Base-by-base conservation (phyloP, 2,888 invertebrate species). In the Pandemis heparana region DNA sequence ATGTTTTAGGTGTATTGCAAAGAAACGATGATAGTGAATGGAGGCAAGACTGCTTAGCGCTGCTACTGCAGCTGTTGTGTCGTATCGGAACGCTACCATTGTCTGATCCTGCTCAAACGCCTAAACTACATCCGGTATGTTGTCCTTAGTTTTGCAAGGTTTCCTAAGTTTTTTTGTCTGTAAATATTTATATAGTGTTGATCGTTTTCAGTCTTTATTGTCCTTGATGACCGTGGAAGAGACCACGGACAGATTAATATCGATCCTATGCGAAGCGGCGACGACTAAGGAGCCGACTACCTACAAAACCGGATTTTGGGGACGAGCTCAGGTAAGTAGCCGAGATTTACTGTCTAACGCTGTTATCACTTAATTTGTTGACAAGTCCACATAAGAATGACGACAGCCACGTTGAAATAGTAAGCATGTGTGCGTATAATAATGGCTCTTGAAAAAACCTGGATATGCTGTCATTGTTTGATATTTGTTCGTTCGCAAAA, bases 1-100 rank as follows among this genome's bases (percentile, higher is more conserved):
- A 8, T 71, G 69, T 80, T 78, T 5, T 72, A 96, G 96, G 97
- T 59, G 96, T 96, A 56, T 87, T 98, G 76, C 97, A 98, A 92
- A 84, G 94, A 38, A 95, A 95, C 76, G 96, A 97, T 69, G 97
- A 98, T 78, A 96, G 96, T 80, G 98, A 99, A 91, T 99, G 99
- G 99, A 96, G 98, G 71, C 98, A 98, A 86, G 99, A 99, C 86
- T 99, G 98, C 83, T 94, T 99, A 41, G 98, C 98, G 5, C 96
- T 97, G 78, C 91, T 99, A 10, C 87, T 99, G 69, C 97, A 98
- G 83, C 95, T 98, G 77, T 92, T 99, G 9, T 98, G 98, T 87
- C 96, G 98, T 76, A 95, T 99, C 69, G 98, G 98, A 0, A 97
- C 98, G 10, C 95, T 96, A 39, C 95, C 95, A 70, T 89, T 88